A percentile compares a stretch with the other conserved stretches of the same genome.
phyloP scores from a whole-genome alignment of 1,140 invertebrate species.

The Drosophila bocqueti region DNA sequence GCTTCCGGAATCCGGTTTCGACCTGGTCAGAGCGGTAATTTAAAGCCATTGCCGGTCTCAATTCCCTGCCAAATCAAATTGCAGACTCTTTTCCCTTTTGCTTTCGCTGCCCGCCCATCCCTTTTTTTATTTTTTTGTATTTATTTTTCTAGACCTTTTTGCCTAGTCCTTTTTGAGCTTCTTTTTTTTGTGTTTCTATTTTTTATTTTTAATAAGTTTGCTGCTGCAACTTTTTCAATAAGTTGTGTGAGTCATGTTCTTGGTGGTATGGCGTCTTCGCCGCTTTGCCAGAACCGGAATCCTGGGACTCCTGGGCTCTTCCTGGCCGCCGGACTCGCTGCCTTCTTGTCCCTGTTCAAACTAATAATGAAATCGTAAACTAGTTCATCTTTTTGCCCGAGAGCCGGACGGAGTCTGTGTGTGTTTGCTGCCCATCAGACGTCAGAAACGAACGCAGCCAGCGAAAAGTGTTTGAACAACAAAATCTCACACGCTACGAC shows the following conservation, averaged over 20 bases:
- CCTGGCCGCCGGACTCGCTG: conserved; percentile 2
- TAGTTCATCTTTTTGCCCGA: conserved; percentile 71
- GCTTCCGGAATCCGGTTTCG: conserved; percentile 1
- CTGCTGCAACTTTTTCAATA: conserved; percentile 76
- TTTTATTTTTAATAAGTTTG: conserved; percentile 52
- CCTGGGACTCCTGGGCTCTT: background rate
- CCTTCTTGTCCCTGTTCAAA: conserved; percentile 70
- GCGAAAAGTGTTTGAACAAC: conserved; percentile 82
- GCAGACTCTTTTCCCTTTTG: background rate
- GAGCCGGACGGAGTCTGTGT: conserved; percentile 19
- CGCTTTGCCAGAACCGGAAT: conserved; percentile 22
- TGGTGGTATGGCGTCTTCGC: conserved; percentile 40
- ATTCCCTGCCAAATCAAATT: conserved; percentile 3
- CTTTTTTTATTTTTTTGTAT: background rate
- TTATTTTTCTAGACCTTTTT: background rate
- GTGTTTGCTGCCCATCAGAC: conserved; percentile 57
- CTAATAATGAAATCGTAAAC: conserved; percentile 84
- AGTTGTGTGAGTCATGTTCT: conserved; percentile 63
- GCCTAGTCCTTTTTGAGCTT: background rate
- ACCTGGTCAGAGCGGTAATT: conserved; percentile 34
- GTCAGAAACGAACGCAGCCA: conserved; percentile 61
- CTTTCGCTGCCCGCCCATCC: background rate
- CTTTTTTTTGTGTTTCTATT: background rate
- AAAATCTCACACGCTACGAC: conserved; percentile 81
- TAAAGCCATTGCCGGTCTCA: conserved; percentile 24